Conservation (phyloP, 2,113 vertebrate genomes). For the Salminus brasiliensis region DNA sequence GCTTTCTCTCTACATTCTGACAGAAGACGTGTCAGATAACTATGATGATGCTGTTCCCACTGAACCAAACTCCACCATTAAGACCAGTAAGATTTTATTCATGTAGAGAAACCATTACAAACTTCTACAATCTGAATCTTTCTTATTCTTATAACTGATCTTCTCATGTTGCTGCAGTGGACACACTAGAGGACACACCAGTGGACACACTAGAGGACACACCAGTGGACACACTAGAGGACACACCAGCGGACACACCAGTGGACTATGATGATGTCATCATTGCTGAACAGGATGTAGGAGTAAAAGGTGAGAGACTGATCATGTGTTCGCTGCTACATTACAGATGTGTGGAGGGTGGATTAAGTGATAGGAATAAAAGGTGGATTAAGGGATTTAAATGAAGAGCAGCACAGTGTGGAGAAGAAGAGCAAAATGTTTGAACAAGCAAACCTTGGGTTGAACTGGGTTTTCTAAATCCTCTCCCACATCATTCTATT, state of each 20-base stretch:
- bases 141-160: neutral
- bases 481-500: too few species aligned
- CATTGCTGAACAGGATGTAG: neutral
- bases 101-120: neutral
- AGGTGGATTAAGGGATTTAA: too few species aligned
- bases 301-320: slow-evolving; percentile 1
- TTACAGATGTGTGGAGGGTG: neutral
- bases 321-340: neutral
- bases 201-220: too few species aligned
- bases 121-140: too few species aligned
- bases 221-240: too few species aligned
- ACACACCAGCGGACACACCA: too few species aligned
- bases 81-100: neutral
- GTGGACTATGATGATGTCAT: slow-evolving; percentile 38
- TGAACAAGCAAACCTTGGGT: too few species aligned
- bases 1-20: neutral
- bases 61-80: neutral
- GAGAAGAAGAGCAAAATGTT: too few species aligned
- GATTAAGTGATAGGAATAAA: too few species aligned
- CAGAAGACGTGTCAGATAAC: slow-evolving; percentile 25
- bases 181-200: too few species aligned
- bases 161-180: neutral
- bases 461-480: too few species aligned
- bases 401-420: too few species aligned
- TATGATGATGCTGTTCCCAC: slow-evolving; percentile 36